A percentile compares a stretch with the other conserved stretches of the same genome.
phyloP scores from a whole-genome alignment of 2,113 vertebrate species.

The Petrocephalus zakoni region DNA sequence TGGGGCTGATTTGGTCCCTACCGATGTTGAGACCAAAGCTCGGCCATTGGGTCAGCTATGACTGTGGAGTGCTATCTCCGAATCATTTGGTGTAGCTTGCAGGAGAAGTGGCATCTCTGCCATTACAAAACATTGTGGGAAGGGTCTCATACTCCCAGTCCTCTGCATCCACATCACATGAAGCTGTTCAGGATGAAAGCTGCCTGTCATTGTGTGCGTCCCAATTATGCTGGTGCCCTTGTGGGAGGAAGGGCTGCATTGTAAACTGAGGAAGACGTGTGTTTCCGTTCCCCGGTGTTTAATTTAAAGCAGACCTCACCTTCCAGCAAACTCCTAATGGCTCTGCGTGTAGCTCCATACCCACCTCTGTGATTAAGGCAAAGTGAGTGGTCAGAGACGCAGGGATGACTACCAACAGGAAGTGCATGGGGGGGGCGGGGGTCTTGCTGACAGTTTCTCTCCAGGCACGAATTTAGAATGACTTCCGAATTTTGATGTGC shows the following conservation, averaged over 20 bases:
- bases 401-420: neutral
- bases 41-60: neutral
- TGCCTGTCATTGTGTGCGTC: conserved; percentile 40
- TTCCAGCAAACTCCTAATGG: conserved; percentile 30
- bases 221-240: conserved; percentile 50
- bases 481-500: neutral
- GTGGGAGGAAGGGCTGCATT: conserved; percentile 45
- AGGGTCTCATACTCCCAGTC: conserved; percentile 24
- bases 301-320: conserved; percentile 56
- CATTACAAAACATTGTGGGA: neutral
- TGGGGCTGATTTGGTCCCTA: neutral
- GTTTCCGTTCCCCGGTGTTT: conserved; percentile 49
- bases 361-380: conserved; percentile 41
- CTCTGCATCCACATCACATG: conserved; percentile 35
- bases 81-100: neutral
- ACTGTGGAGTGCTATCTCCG: neutral
- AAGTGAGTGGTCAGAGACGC: neutral
- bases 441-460: neutral
- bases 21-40: neutral
- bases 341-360: conserved; percentile 31
- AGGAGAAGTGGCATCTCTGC: neutral
- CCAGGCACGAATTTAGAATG: neutral
- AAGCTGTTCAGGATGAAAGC: conserved; percentile 45
- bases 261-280: conserved; percentile 60
- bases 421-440: neutral